A percentile compares a stretch with the other conserved stretches of the same genome.
Conservation (phyloP, 2,888 invertebrate species). For the Ophion ventricosus region DNA sequence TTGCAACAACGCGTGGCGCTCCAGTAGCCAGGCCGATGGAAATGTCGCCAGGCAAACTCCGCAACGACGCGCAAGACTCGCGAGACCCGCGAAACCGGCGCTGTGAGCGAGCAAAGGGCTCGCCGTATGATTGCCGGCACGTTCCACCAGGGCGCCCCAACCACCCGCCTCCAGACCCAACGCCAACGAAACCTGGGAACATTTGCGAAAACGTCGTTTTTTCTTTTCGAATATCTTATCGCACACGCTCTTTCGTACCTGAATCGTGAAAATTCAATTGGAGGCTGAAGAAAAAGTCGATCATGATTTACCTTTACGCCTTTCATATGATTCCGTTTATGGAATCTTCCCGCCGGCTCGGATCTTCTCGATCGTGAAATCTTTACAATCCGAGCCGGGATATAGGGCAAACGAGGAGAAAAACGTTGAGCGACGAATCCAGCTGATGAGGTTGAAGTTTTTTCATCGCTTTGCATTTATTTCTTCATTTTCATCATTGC, state of each 20-base stretch:
- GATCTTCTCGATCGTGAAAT: too few species aligned
- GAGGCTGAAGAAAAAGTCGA: not conserved
- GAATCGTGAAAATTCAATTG: not conserved
- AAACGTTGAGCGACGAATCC: too few species aligned
- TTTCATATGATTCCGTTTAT: too few species aligned
- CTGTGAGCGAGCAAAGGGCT: slow-evolving; percentile 77
- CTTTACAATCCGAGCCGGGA: too few species aligned
- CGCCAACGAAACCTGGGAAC: slow-evolving; percentile 80
- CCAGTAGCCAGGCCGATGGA: slow-evolving; percentile 94
- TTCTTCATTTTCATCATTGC: too few species aligned
- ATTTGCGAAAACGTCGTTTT: slow-evolving; percentile 49
- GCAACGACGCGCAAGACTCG: slow-evolving; percentile 86
- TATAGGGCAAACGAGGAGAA: too few species aligned
- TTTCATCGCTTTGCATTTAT: too few species aligned
- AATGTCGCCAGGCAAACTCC: slow-evolving; percentile 94
- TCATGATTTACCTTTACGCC: not conserved
- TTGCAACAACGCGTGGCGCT: slow-evolving; percentile 93
- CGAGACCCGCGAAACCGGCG: slow-evolving; percentile 77
- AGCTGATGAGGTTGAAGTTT: too few species aligned
- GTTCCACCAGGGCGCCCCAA: slow-evolving; percentile 82
- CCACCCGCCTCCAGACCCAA: slow-evolving; percentile 83
- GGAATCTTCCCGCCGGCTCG: too few species aligned
- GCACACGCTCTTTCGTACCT: not conserved
- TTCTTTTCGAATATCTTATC: not conserved
- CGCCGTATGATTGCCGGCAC: slow-evolving; percentile 79